Conservation (phyloP, 2,797 vertebrate species). For the Vireo griseus region DNA sequence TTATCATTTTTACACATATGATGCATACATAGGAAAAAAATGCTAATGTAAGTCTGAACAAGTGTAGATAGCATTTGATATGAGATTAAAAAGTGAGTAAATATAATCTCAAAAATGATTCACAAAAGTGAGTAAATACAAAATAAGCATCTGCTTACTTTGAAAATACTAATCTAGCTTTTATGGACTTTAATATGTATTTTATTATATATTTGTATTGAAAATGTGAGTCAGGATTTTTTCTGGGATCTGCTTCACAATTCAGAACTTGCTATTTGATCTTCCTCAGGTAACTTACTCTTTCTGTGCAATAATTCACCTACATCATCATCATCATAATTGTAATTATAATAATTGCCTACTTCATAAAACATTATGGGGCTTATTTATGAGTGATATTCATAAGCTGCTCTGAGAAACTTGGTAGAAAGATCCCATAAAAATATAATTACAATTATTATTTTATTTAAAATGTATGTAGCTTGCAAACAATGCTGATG, state of each 20-base stretch:
- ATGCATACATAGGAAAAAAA: neutral
- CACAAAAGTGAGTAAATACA: slow-evolving; percentile 7
- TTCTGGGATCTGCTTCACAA: slow-evolving; percentile 24
- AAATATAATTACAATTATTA: slow-evolving; percentile 38
- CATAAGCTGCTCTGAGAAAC: slow-evolving; percentile 49
- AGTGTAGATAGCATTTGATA: slow-evolving; percentile 32
- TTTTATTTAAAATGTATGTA: slow-evolving; percentile 4
- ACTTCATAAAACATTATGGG: slow-evolving; percentile 41
- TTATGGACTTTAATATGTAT: neutral
- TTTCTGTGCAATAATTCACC: slow-evolving; percentile 31
- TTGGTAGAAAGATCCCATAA: neutral
- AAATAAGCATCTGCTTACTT: neutral
- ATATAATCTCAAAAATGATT: neutral
- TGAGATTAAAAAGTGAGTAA: neutral
- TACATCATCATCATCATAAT: slow-evolving; percentile 23
- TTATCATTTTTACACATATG: neutral
- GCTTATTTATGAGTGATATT: slow-evolving; percentile 42
- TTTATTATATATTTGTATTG: slow-evolving; percentile 51
- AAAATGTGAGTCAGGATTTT: slow-evolving; percentile 41
- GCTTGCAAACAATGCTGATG: slow-evolving; percentile 16
- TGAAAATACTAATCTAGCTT: slow-evolving; percentile 21
- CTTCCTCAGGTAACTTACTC: slow-evolving; percentile 25
- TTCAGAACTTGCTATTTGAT: slow-evolving; percentile 37
- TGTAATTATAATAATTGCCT: slow-evolving; percentile 34
- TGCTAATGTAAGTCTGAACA: neutral